Base-by-base conservation (phyloP, 2,113 vertebrate genomes). In the Pristiophorus japonicus region DNA sequence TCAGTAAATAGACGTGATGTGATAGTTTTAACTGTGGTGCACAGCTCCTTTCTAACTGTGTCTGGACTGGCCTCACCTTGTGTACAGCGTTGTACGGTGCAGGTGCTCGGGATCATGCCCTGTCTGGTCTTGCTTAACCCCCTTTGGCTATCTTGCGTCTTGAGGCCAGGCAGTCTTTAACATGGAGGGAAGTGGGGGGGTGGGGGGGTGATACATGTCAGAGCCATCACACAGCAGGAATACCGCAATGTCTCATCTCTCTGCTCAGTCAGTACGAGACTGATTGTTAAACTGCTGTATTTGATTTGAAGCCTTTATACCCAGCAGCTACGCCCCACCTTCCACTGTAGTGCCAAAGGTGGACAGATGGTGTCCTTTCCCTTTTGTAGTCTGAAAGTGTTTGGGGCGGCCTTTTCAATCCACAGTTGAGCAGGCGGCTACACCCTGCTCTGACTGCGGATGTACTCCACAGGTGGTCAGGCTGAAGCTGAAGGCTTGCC, bases 61-160 rank as follows among this genome's bases (percentile, higher is more conserved):
- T 81, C 88, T 92, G 88, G 88, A 63, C 59, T 92, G 59, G 88
- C 88, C 59, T 38, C 38, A 59, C 34, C 59, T 51, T 87, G 84
- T 34, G 24, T 51, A 87, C 42, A 45, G n/a, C 7, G n/a, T 38
- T 5, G 42, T 63, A 63, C 59, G 22, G 4, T 92, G 88, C 88
- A 92, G 88, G 34, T 92, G 88, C 59, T 45, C 88, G n/a, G 14
- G 78, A 92, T 63, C 59, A 63, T 92, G 88, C 59, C 59, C 88
- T 92, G 88, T 42, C 88, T 92, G 88, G 62, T 92, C 88, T 38
- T 63, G n/a, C 30, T 63, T 92, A 63, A n/a, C 88, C 88, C 88
- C 88, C 88, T 92, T 92, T 92, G 88, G 88, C 88, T 92, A 92
- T 92, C 88, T 62, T 92, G 34, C 63, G 12, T 91, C 55, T 63